Base-by-base conservation (phyloP, 2,888 invertebrate genomes). In the Hemicrepidius hirtus region DNA sequence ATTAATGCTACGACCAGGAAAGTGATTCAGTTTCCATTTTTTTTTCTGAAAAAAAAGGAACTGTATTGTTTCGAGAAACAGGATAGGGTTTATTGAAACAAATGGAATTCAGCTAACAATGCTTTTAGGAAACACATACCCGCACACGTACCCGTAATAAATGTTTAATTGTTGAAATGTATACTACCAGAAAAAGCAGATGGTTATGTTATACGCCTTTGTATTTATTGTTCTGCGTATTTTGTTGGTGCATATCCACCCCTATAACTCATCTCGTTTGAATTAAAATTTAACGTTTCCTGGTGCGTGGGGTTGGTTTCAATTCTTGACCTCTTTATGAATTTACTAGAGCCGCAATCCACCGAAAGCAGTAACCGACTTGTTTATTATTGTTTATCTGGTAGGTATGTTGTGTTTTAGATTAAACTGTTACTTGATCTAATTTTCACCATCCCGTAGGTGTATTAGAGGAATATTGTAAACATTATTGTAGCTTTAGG, bases 271-370 rank as follows among this genome's bases (percentile, higher is more conserved):
- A 53, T 53, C 53, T 53, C 53, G 53, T 53, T 53, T 53, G 24
- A 24, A 53, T 53, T 53, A 53, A 53, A 53, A 53, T 53, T 53
- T 53, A 53, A 32, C 24, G 53, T 16, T 28, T 53, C 53, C 53
- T 24, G 32, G 53, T 53, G 13, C 53, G n/a, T n/a, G 53, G 20
- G 53, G 20, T 53, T 13, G 21, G 53, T 53, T 53, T 53, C 53
- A 53, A 21, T 53, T 53, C 53, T 53, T 53, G 53, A 53, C 53
- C 53, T 53, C 20, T 53, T 53, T 53, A 53, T 53, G 53, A 53
- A 53, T 53, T 53, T 53, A 53, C 28, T 16, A 44, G 16, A 44
- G 44, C 18, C 13, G 4, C 16, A 18, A 9, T 53, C 53, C 40
- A 9, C 18, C 2, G 16, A 24, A 53, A 24, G 28, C 28, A 28